phyloP scores from a whole-genome alignment of 2,888 invertebrate species.

The Spilosoma lubricipeda region DNA sequence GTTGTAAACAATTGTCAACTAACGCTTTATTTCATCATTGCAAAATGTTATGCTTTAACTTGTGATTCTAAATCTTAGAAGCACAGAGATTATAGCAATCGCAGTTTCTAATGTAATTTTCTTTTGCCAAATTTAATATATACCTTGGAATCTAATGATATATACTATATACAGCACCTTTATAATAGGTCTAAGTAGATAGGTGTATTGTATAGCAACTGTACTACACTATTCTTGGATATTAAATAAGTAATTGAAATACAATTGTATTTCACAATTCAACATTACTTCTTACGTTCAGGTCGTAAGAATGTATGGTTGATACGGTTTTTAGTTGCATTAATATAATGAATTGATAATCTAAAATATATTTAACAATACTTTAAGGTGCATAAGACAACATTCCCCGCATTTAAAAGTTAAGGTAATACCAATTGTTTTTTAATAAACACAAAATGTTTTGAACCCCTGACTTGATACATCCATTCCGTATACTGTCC shows the following conservation, averaged over 20 bases:
- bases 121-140: no score
- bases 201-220: not conserved
- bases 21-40: not conserved
- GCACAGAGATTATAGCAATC: not conserved
- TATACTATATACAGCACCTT: not conserved
- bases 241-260: no score
- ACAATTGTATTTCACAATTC: no score
- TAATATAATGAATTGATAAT: no score
- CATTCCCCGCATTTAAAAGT: not conserved
- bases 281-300: not conserved
- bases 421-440: not conserved
- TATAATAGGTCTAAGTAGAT: not conserved
- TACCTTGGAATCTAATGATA: not conserved
- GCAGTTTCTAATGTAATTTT: not conserved
- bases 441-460: constrained; percentile 3
- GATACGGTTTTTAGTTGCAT: no score
- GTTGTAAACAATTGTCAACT: constrained; percentile 13
- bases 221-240: no score
- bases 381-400: not conserved
- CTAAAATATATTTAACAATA: no score
- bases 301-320: no score
- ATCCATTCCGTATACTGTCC: not conserved
- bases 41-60: no score
- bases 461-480: not conserved
- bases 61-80: no score